A percentile compares a stretch with the other conserved stretches of the same genome.
Conservation (phyloP, 2,888 invertebrate species). For the Xestobium rufovillosum region DNA sequence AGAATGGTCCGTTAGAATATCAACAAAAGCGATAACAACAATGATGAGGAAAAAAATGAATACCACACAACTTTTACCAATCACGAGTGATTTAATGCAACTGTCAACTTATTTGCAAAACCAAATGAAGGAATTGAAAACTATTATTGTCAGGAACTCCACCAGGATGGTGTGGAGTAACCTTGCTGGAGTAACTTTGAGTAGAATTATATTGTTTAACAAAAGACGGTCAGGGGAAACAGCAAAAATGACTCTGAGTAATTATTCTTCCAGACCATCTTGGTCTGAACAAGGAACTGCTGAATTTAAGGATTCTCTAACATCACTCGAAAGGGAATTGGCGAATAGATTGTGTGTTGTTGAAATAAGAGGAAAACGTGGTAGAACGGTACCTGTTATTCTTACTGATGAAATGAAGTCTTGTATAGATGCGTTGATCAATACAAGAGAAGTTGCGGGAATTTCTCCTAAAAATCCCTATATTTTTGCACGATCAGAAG, state of each 20-base stretch:
- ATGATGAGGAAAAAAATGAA: constrained; percentile 17
- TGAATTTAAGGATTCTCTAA: constrained; percentile 10
- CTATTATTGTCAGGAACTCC: background rate
- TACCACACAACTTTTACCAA: constrained; percentile 20
- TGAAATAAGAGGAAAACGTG: constrained; percentile 9
- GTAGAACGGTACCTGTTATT: constrained; percentile 10
- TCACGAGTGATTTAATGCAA: constrained; percentile 22
- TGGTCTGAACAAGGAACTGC: constrained; percentile 4
- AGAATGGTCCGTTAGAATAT: constrained; percentile 22
- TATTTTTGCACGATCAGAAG: constrained; percentile 10
- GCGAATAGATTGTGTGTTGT: constrained; percentile 11
- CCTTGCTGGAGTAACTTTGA: constrained; percentile 5
- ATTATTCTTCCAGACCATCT: constrained; percentile 6
- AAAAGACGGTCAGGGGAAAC: constrained; percentile 16
- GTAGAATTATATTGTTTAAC: constrained; percentile 22
- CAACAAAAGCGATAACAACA: constrained; percentile 20
- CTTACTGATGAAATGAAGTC: constrained; percentile 12
- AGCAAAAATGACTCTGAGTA: constrained; percentile 5
- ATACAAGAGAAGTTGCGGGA: background rate
- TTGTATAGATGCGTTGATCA: constrained; percentile 8
- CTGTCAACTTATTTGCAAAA: constrained; percentile 17
- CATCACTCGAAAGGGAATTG: constrained; percentile 10
- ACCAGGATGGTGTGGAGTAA: constrained; percentile 7
- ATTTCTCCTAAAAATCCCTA: constrained; percentile 3
- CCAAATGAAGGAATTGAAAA: constrained; percentile 10